phyloP scores from a whole-genome alignment of 2,888 invertebrate species.

The Autographa pulchrina region DNA sequence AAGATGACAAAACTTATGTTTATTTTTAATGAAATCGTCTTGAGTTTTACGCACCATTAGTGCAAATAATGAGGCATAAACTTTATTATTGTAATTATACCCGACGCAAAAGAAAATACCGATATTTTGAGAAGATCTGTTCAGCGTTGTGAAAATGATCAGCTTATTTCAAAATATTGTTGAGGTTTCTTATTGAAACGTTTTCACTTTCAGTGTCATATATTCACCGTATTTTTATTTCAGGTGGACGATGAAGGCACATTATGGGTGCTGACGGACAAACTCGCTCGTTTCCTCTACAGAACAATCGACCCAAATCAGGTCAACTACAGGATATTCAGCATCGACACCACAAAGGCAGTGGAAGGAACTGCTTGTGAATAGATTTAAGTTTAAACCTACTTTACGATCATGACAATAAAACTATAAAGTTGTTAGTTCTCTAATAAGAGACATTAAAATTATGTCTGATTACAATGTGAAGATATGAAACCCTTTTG shows the following conservation, averaged over 20 bases:
- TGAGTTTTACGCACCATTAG: too few species aligned
- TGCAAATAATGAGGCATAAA: too few species aligned
- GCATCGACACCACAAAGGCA: constrained; percentile 87
- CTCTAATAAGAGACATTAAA: neutral
- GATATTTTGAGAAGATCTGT: too few species aligned
- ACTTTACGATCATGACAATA: neutral
- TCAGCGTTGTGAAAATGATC: too few species aligned
- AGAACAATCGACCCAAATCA: constrained; percentile 91
- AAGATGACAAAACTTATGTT: constrained; percentile 34
- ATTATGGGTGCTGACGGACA: constrained; percentile 94
- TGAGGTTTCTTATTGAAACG: too few species aligned
- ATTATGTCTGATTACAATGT: neutral
- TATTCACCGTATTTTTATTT: constrained; percentile 45
- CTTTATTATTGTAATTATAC: too few species aligned
- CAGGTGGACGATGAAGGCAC: constrained; percentile 88
- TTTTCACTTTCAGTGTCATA: too few species aligned
- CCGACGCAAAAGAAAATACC: too few species aligned
- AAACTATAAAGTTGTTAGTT: neutral
- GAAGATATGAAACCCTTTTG: neutral
- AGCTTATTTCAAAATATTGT: constrained; percentile 4
- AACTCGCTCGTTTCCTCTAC: constrained; percentile 93
- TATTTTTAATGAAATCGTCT: too few species aligned
- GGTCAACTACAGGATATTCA: constrained; percentile 91
- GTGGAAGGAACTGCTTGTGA: constrained; percentile 89
- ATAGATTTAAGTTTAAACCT: constrained; percentile 36